Conservation (phyloP, 2,797 vertebrate species). For the Knipowitschia caucasica region DNA sequence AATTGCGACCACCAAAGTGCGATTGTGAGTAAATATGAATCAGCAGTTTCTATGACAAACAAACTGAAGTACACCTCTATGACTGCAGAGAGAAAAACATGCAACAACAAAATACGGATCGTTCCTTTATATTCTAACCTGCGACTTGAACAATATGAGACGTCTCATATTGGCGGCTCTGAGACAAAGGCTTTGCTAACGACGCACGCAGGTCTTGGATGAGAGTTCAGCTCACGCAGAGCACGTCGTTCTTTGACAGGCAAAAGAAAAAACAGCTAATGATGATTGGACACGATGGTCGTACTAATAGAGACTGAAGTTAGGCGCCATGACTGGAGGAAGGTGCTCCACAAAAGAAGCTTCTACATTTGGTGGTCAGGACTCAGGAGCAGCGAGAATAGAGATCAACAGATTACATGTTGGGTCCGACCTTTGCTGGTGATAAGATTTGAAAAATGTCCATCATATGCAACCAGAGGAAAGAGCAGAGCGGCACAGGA, state of each 20-base stretch:
- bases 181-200: slow-evolving; percentile 32
- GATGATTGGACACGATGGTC: slow-evolving; percentile 26
- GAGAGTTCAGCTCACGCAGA: slow-evolving; percentile 39
- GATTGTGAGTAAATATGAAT: no score
- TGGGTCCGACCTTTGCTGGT: slow-evolving; percentile 33
- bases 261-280: slow-evolving; percentile 39
- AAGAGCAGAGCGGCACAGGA: no score
- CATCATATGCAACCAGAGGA: neutral
- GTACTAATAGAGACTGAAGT: slow-evolving; percentile 41
- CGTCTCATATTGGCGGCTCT: neutral
- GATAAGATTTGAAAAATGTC: slow-evolving; percentile 42
- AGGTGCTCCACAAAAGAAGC: slow-evolving; percentile 28
- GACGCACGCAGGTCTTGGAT: slow-evolving; percentile 28
- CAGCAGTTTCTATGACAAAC: neutral
- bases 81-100: neutral
- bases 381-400: slow-evolving; percentile 34
- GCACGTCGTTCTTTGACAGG: slow-evolving; percentile 46
- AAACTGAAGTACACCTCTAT: neutral
- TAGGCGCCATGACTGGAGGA: slow-evolving; percentile 19
- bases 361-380: slow-evolving; percentile 30
- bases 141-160: slow-evolving; percentile 13
- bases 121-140: slow-evolving; percentile 10
- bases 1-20: no score
- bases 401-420: slow-evolving; percentile 52
- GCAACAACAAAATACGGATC: slow-evolving; percentile 1